Conservation (phyloP, 2,797 vertebrate genomes). For the Sebastes diploproa region DNA sequence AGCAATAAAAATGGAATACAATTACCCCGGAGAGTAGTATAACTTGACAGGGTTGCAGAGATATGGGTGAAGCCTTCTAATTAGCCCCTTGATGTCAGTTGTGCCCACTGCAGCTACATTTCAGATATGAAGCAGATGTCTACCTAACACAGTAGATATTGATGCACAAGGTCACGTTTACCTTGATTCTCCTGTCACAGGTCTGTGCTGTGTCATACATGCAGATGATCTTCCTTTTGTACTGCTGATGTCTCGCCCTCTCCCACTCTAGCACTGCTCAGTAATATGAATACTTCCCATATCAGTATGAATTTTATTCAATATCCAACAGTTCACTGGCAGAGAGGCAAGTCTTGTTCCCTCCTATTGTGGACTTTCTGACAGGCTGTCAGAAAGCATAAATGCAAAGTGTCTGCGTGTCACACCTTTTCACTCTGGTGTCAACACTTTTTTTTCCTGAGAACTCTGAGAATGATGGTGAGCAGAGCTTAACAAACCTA, state of each 20-base stretch:
- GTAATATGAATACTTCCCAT: background rate
- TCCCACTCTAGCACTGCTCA: background rate
- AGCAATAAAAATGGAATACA: background rate
- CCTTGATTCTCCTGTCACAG: slow-evolving; percentile 1
- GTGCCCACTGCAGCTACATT: background rate
- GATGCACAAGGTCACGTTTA: slow-evolving; percentile 19
- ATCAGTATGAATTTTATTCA: background rate
- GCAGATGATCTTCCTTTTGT: slow-evolving; percentile 8
- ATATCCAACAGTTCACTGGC: background rate
- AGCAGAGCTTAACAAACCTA: background rate
- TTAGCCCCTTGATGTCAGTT: background rate
- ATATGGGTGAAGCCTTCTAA: background rate
- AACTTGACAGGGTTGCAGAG: background rate
- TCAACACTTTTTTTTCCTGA: background rate
- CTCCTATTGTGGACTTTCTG: slow-evolving; percentile 16
- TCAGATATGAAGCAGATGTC: background rate
- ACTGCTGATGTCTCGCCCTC: background rate
- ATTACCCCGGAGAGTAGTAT: background rate
- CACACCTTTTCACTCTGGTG: slow-evolving; percentile 39
- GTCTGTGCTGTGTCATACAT: slow-evolving; percentile 7
- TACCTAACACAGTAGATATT: background rate
- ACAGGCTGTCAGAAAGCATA: slow-evolving; percentile 45
- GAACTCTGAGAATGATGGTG: background rate
- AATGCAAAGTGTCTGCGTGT: slow-evolving; percentile 23
- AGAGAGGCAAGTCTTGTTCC: slow-evolving; percentile 3